Conservation (phyloP, 2,888 invertebrate genomes). For the Macrosiphum euphorbiae region DNA sequence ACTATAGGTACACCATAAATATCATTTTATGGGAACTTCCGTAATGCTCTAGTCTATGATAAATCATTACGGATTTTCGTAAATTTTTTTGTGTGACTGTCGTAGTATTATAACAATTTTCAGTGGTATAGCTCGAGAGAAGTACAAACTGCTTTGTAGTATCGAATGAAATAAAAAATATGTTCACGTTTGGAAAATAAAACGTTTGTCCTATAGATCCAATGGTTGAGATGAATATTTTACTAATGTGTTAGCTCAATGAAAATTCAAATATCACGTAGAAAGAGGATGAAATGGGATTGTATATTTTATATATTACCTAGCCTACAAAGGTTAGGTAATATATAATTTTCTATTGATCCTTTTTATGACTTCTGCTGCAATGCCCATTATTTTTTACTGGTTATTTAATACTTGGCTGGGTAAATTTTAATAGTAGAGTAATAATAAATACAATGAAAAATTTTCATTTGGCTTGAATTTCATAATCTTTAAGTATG, state of each 20-base stretch:
- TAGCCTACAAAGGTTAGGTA: neutral
- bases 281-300: neutral
- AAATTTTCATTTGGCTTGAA: neutral
- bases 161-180: neutral
- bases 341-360: neutral
- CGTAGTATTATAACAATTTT: neutral
- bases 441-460: neutral
- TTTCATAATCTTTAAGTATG: no score
- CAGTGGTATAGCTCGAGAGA: neutral
- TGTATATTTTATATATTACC: neutral
- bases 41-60: neutral
- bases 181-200: neutral
- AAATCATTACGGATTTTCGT: neutral
- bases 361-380: neutral
- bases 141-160: neutral
- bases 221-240: neutral
- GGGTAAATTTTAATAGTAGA: neutral
- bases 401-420: neutral
- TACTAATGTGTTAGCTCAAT: neutral
- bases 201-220: neutral
- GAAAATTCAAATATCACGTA: neutral
- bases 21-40: neutral
- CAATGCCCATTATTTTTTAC: neutral
- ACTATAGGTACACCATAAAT: neutral
- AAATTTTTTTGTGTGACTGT: neutral